Percentiles rank a stretch among this genome's conserved stretches.
Evolutionary conservation across 2,888 invertebrate genomes (phyloP).

Genomic region (Gordius sp.): DNA sequence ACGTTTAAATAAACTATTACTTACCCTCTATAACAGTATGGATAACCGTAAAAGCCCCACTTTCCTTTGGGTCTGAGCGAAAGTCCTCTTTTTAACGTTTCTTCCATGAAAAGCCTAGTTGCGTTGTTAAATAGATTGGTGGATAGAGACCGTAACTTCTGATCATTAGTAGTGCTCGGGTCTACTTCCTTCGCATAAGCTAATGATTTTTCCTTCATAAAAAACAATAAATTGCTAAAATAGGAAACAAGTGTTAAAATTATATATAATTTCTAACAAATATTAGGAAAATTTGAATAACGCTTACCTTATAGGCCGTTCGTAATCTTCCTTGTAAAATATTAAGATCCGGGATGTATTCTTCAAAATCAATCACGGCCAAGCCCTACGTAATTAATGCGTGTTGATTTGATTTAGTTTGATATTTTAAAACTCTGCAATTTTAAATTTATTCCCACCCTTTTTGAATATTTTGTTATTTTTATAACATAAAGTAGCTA

Average conservation of each 20-base stretch:
- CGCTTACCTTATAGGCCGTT: background rate
- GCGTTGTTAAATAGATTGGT: background rate
- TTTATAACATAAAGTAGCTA: too few species aligned
- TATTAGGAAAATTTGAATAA: too few species aligned
- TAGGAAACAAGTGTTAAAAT: too few species aligned
- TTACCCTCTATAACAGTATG: background rate
- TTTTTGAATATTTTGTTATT: too few species aligned
- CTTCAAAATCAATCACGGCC: slow-evolving; percentile 8
- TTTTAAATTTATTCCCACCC: too few species aligned
- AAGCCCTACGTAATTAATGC: too few species aligned
- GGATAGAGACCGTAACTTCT: background rate
- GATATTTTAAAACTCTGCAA: too few species aligned
- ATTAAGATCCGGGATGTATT: background rate
- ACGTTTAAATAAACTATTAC: too few species aligned
- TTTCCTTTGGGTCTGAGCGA: background rate
- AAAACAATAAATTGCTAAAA: too few species aligned
- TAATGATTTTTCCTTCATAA: slow-evolving; percentile 3
- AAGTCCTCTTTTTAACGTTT: background rate
- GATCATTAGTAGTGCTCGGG: background rate
- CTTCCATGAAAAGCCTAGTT: background rate
- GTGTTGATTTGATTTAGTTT: too few species aligned
- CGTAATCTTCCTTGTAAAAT: background rate
- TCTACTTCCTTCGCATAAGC: background rate
- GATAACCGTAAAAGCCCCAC: slow-evolving; percentile 3
- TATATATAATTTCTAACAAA: too few species aligned